A percentile compares a stretch with the other conserved stretches of the same genome.
These are phyloP conservation scores for Ruditapes philippinarum DNA, from an alignment of 1,140 invertebrate genomes.

Conservation along the genomic window DNA sequence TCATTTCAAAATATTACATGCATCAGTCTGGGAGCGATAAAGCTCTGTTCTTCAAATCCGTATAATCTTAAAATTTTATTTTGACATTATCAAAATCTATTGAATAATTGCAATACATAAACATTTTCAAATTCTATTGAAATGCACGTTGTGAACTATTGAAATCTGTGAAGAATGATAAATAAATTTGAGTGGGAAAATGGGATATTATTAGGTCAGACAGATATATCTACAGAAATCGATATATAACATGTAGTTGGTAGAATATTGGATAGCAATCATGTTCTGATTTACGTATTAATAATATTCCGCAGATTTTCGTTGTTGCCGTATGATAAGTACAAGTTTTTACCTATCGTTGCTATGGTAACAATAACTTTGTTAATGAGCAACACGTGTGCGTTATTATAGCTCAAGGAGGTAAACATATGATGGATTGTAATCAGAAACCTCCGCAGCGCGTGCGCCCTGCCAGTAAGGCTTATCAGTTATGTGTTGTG, in stretches of 20 bases:
- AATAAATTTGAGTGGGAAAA: no score
- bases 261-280: background rate
- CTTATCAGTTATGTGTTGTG: conserved; percentile 7
- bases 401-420: conserved; percentile 15
- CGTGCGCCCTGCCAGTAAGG: background rate
- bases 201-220: no score
- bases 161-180: no score
- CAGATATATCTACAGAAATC: no score
- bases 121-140: no score
- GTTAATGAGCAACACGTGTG: conserved; percentile 37
- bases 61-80: no score
- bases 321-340: background rate
- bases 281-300: background rate
- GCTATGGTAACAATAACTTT: conserved; percentile 17
- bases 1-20: no score
- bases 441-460: conserved; percentile 32
- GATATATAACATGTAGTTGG: background rate
- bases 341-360: conserved; percentile 41
- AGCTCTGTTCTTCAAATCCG: no score
- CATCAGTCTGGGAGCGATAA: no score
- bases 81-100: no score
- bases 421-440: conserved; percentile 4
- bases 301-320: background rate
- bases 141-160: no score
- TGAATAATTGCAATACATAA: no score